Evolutionary conservation across 2,888 invertebrate genomes (phyloP).

Genomic region (Hemicrepidius hirtus): DNA sequence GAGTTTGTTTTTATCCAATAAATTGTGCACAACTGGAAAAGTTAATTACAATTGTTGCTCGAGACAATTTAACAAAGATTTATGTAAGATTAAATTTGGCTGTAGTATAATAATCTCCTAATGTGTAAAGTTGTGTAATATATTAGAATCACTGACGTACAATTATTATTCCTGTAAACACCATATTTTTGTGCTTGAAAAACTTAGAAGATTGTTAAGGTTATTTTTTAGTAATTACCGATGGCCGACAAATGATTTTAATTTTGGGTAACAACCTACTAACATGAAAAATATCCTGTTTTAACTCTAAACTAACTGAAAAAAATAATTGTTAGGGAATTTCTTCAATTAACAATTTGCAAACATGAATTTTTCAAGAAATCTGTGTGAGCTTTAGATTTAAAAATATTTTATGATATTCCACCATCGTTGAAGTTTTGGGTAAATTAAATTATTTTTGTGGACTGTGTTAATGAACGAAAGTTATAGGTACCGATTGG

Average conservation of each 20-base stretch:
- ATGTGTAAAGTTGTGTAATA: slow-evolving; percentile 17
- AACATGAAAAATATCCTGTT: too few relatives aligned
- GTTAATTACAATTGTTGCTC: slow-evolving; percentile 11
- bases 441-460: too few relatives aligned
- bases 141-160: neutral
- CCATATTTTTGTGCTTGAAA: slow-evolving; percentile 13
- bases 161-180: slow-evolving; percentile 15
- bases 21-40: slow-evolving; percentile 20
- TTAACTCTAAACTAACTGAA: too few relatives aligned
- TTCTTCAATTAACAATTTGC: too few relatives aligned
- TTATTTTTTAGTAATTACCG: slow-evolving; percentile 1
- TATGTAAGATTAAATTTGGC: slow-evolving; percentile 26
- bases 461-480: too few relatives aligned
- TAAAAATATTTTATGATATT: too few relatives aligned
- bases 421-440: too few relatives aligned
- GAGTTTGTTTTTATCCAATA: slow-evolving; percentile 31
- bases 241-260: neutral
- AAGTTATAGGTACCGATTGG: too few relatives aligned
- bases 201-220: slow-evolving; percentile 2
- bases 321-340: too few relatives aligned
- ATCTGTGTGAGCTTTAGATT: too few relatives aligned
- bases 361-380: too few relatives aligned
- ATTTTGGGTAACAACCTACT: neutral
- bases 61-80: slow-evolving; percentile 14
- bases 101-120: neutral